Percentiles rank a stretch among this genome's conserved stretches.
phyloP scores from a whole-genome alignment of 1,140 invertebrate species.

The Melitaea cinxia region DNA sequence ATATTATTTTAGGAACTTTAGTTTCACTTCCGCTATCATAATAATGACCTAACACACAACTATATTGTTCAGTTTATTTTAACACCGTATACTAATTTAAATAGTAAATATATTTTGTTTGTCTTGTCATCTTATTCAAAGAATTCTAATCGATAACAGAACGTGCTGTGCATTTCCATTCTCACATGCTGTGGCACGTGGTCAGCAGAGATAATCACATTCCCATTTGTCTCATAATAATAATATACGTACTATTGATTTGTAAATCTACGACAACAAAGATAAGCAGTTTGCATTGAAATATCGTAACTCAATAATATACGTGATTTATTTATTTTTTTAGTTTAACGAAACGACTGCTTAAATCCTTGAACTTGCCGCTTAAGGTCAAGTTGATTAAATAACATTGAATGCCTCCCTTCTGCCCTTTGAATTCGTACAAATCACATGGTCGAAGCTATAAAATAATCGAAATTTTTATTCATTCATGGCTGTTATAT shows the following conservation, averaged over 20 bases:
- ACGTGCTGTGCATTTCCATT: conserved; percentile 29
- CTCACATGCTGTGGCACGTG: conserved; percentile 29
- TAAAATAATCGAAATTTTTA: conserved; percentile 51
- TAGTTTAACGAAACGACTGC: conserved; percentile 31
- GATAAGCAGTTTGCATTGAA: not conserved
- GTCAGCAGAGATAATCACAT: conserved; percentile 5
- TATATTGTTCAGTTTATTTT: not conserved
- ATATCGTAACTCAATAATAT: conserved; percentile 4
- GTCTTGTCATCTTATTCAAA: conserved; percentile 8
- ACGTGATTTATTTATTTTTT: not conserved
- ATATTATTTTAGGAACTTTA: conserved; percentile 9
- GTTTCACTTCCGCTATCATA: conserved; percentile 4
- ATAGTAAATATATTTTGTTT: conserved; percentile 7
- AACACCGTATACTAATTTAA: not conserved
- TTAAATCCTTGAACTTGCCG: conserved; percentile 73
- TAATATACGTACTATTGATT: no score
- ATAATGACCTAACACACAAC: not conserved
- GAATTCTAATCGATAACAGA: conserved; percentile 20
- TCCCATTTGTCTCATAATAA: conserved; percentile 8
- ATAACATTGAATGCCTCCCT: conserved; percentile 67
- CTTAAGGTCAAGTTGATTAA: conserved; percentile 58
- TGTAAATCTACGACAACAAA: not conserved
- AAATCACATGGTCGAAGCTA: conserved; percentile 63
- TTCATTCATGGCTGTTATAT: conserved; percentile 58
- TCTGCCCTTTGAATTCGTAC: conserved; percentile 62